phyloP scores from a whole-genome alignment of 2,113 vertebrate species.

The Solea senegalensis region DNA sequence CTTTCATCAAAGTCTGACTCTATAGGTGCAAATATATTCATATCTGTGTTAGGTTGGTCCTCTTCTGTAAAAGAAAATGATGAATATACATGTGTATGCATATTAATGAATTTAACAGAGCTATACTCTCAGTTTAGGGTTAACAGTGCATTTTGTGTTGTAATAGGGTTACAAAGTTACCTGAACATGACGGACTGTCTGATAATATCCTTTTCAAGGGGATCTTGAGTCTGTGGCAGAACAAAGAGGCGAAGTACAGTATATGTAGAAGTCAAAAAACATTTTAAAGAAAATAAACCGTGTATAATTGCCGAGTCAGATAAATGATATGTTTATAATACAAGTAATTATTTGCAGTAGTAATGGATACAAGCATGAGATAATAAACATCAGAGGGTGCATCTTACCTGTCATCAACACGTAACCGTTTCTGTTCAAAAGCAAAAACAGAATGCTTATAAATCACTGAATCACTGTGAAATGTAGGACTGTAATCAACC shows the following conservation, averaged over 20 bases:
- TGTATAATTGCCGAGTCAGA: background rate
- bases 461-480: background rate
- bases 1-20: slow-evolving; percentile 60
- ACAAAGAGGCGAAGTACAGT: background rate
- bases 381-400: background rate
- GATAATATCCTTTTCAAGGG: background rate
- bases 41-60: background rate
- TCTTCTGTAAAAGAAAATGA: slow-evolving; percentile 19
- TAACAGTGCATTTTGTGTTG: background rate
- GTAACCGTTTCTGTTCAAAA: slow-evolving; percentile 49
- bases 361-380: background rate
- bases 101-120: background rate
- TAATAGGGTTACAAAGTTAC: slow-evolving; percentile 8
- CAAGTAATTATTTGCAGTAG: too few species aligned
- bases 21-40: slow-evolving; percentile 37
- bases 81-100: too few species aligned
- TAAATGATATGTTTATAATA: background rate
- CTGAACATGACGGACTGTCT: slow-evolving; percentile 38
- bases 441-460: slow-evolving; percentile 13
- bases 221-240: slow-evolving; percentile 20
- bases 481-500: too few species aligned
- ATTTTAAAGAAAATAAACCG: background rate
- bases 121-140: background rate
- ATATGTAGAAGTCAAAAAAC: too few species aligned
- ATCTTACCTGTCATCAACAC: slow-evolving; percentile 43